A percentile compares a stretch with the other conserved stretches of the same genome.
Conservation (phyloP, 2,888 invertebrate genomes). For the Anarsia innoxiella region DNA sequence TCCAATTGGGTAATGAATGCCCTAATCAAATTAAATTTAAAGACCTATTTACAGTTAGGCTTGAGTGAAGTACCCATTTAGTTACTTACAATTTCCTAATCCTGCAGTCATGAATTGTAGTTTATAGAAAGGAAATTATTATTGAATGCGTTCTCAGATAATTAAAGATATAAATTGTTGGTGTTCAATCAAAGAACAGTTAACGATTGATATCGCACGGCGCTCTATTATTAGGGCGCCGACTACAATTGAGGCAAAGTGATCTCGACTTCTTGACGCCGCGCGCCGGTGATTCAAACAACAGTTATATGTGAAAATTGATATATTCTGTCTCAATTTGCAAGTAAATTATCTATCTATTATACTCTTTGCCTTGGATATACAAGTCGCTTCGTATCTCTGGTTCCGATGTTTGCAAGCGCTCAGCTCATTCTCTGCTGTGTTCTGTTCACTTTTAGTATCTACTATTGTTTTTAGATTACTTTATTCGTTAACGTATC, state of each 20-base stretch:
- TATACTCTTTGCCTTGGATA: background rate
- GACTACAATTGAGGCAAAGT: constrained; percentile 31
- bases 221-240: constrained; percentile 51
- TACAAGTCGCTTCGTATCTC: too few relatives aligned
- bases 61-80: too few relatives aligned
- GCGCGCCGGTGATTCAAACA: constrained; percentile 41
- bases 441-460: too few relatives aligned
- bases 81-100: too few relatives aligned
- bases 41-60: constrained; percentile 1
- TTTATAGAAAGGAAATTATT: too few relatives aligned
- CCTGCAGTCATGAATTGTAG: too few relatives aligned
- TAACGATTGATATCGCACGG: constrained; percentile 58
- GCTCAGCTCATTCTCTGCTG: too few relatives aligned
- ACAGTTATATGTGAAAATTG: constrained; percentile 46
- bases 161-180: constrained; percentile 42
- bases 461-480: too few relatives aligned
- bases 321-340: constrained; percentile 19
- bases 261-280: constrained; percentile 24
- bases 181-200: constrained; percentile 59
- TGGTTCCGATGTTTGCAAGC: too few relatives aligned
- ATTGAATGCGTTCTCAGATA: constrained; percentile 33
- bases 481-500: too few relatives aligned
- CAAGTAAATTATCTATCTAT: constrained; percentile 6
- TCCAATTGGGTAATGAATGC: background rate
- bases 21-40: constrained; percentile 5